A percentile compares a stretch with the other conserved stretches of the same genome.
Evolutionary conservation across 64 coral and sea anemone genomes (phyloP).

Genomic region (Actinia equina): DNA sequence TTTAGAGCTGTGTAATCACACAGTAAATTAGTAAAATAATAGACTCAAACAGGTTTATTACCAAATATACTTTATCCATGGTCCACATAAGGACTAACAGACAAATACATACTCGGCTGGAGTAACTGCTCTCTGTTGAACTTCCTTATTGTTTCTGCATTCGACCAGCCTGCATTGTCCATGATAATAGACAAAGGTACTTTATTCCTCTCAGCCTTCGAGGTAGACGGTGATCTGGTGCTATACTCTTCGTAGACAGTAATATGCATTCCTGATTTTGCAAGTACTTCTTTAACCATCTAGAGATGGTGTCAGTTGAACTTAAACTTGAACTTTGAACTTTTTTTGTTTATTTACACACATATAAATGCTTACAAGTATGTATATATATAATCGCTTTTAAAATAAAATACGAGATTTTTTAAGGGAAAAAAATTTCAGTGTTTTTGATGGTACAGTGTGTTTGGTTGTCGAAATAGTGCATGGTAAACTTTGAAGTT

Average conservation of each 20-base stretch:
- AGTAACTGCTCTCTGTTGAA: too few species aligned
- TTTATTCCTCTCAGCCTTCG: conserved; percentile 26
- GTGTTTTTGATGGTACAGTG: too few species aligned
- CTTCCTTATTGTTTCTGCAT: conserved; percentile 40
- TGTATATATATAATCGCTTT: too few species aligned
- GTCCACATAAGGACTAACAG: too few species aligned
- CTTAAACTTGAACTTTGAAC: too few species aligned
- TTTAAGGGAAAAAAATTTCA: too few species aligned
- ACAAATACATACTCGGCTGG: too few species aligned
- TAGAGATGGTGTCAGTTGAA: conserved; percentile 57
- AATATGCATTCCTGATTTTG: conserved; percentile 32
- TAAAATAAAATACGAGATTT: too few species aligned
- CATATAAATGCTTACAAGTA: too few species aligned
- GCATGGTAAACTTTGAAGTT: too few species aligned
- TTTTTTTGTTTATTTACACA: too few species aligned
- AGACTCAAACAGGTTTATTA: conserved; percentile 13
- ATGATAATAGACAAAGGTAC: conserved; percentile 44
- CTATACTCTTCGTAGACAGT: conserved; percentile 31
- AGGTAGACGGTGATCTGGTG: conserved; percentile 26
- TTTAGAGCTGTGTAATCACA: conserved; percentile 26
- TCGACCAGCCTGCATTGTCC: conserved; percentile 72
- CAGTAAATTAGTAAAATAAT: conserved; percentile 19
- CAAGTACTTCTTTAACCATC: conserved; percentile 43
- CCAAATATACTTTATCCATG: background rate
- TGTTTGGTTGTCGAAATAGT: too few species aligned